phyloP scores from a whole-genome alignment of 2,113 vertebrate genomes.

The Megaceryle maxima region DNA sequence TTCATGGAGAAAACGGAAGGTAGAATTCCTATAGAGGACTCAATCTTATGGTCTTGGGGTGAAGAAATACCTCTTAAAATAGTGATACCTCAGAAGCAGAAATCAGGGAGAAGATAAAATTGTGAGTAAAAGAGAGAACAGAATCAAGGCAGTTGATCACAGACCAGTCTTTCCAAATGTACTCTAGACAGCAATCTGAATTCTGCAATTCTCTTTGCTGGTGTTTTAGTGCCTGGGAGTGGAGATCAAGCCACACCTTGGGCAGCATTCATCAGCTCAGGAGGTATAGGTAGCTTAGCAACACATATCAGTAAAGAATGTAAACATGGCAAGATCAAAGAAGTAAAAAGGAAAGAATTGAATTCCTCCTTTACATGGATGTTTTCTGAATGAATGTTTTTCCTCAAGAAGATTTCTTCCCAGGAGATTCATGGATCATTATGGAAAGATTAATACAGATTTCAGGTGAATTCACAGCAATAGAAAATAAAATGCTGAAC shows the following conservation, averaged over 20 bases:
- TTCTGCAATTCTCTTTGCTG: not conserved
- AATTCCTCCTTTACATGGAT: not conserved
- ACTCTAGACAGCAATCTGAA: not conserved
- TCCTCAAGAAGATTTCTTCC: not conserved
- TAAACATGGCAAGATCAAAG: not conserved
- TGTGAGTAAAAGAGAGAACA: not conserved
- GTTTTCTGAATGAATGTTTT: not conserved
- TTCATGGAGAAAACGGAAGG: not conserved
- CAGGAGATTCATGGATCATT: not conserved
- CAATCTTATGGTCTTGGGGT: not conserved
- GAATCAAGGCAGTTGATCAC: not conserved
- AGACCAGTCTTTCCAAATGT: not conserved
- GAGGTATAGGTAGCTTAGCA: not conserved
- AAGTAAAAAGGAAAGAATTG: not conserved
- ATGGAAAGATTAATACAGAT: not conserved
- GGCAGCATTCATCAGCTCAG: not conserved
- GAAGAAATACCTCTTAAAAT: not conserved
- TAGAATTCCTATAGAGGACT: not conserved
- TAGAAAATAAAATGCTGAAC: not conserved
- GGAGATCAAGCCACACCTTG: not conserved
- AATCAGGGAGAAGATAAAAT: not conserved
- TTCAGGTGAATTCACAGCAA: not conserved
- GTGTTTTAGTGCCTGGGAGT: not conserved
- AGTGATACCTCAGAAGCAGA: not conserved
- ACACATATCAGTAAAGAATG: not conserved